Conservation (phyloP, 2,888 invertebrate genomes). For the Cheilosia variabilis region DNA sequence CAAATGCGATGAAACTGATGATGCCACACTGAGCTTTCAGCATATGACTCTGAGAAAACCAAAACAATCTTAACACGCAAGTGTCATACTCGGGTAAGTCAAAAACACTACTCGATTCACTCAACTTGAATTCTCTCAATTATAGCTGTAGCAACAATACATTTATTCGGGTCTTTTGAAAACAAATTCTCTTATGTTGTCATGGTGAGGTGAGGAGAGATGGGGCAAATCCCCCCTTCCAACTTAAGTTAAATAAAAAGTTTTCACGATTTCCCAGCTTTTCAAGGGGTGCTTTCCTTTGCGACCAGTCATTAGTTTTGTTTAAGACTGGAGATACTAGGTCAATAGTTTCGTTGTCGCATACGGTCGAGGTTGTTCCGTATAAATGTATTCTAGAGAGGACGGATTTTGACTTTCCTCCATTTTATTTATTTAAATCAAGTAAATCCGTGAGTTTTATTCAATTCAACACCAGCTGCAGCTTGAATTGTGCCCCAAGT, state of each 20-base stretch:
- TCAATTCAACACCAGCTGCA: conserved; percentile 7
- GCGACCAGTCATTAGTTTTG: conserved; percentile 21
- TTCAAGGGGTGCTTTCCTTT: conserved; percentile 36
- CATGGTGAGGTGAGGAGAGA: too few relatives aligned
- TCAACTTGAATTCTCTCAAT: conserved; percentile 35
- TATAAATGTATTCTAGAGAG: not conserved
- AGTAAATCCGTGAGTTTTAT: conserved; percentile 11
- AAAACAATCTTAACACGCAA: conserved; percentile 41
- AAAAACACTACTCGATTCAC: conserved; percentile 31
- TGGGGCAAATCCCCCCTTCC: not conserved
- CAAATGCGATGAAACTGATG: not conserved
- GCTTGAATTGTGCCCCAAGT: conserved; percentile 18
- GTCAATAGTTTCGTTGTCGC: conserved; percentile 65
- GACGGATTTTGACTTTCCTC: conserved; percentile 13
- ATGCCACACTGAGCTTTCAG: conserved; percentile 13
- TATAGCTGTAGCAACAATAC: conserved; percentile 17
- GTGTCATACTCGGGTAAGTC: conserved; percentile 7
- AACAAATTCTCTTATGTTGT: not conserved
- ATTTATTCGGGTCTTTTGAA: conserved; percentile 14
- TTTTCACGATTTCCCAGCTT: conserved; percentile 64
- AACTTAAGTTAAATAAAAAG: conserved; percentile 15
- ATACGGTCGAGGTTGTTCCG: conserved; percentile 51
- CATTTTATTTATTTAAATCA: conserved; percentile 6
- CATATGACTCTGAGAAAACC: not conserved
- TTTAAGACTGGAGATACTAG: conserved; percentile 47